Conservation (phyloP, 2,797 vertebrate species). For the Podargus strigoides region DNA sequence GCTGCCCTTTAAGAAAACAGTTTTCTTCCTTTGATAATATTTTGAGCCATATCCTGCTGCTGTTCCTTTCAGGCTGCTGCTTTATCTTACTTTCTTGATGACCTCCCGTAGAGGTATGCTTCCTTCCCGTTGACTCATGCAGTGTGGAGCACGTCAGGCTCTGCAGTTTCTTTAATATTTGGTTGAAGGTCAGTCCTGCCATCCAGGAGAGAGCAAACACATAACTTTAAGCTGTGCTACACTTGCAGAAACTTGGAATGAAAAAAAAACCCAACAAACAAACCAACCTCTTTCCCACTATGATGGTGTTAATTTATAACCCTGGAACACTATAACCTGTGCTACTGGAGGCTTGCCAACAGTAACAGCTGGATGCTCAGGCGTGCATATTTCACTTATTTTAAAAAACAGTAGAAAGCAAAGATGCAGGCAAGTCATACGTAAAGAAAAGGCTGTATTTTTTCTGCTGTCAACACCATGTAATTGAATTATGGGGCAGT, state of each 20-base stretch:
- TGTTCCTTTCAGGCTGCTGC: not conserved
- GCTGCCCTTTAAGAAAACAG: slow-evolving; percentile 18
- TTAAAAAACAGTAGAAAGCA: not conserved
- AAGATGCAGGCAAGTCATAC: not conserved
- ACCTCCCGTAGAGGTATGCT: slow-evolving; percentile 1
- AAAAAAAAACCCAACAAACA: too few species aligned
- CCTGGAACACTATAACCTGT: not conserved
- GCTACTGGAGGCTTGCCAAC: not conserved
- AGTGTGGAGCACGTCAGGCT: not conserved
- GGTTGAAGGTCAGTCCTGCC: slow-evolving; percentile 48
- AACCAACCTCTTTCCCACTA: not conserved
- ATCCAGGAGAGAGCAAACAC: slow-evolving; percentile 8
- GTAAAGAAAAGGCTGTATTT: not conserved
- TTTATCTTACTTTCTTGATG: slow-evolving; percentile 21
- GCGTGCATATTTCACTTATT: not conserved
- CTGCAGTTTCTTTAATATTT: slow-evolving; percentile 20
- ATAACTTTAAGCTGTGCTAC: not conserved
- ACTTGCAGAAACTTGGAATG: not conserved
- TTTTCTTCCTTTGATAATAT: slow-evolving; percentile 13
- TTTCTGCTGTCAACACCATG: not conserved
- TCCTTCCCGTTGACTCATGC: slow-evolving; percentile 4
- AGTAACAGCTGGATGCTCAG: not conserved
- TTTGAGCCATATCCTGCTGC: slow-evolving; percentile 26
- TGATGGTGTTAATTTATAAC: not conserved
- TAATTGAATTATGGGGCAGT: not conserved